phyloP scores from a whole-genome alignment of 2,113 vertebrate genomes.

The Aphyosemion australe region DNA sequence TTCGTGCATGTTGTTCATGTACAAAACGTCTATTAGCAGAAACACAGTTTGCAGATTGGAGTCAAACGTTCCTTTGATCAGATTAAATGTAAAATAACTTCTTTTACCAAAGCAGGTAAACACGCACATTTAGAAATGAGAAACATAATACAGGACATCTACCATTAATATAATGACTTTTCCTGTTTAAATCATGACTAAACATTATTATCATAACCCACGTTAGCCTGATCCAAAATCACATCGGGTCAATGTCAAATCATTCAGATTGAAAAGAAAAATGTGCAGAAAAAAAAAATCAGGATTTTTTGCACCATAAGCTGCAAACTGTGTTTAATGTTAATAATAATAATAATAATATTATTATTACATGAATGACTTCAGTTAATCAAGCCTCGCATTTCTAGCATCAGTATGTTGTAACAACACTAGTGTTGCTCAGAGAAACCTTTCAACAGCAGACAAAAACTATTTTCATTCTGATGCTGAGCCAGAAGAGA shows the following conservation, averaged over 20 bases:
- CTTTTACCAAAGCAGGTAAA: conserved; percentile 6
- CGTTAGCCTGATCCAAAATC: no score
- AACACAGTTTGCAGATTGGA: conserved; percentile 31
- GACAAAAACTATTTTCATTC: no score
- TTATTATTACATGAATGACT: no score
- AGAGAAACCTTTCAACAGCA: no score
- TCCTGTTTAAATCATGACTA: conserved; percentile 15
- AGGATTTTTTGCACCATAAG: conserved; percentile 20
- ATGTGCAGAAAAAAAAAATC: background rate
- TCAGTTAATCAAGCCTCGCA: no score
- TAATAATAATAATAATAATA: background rate
- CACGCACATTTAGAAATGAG: background rate
- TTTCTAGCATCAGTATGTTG: no score
- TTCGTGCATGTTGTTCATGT: conserved; percentile 49
- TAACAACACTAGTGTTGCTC: no score
- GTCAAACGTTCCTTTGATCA: conserved; percentile 20
- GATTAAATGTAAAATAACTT: background rate
- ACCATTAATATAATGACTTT: conserved; percentile 51
- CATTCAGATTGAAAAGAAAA: background rate
- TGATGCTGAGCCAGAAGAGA: background rate
- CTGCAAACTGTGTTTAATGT: conserved; percentile 38
- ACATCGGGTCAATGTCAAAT: no score
- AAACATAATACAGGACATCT: conserved; percentile 24
- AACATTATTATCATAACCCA: background rate
- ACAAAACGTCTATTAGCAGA: conserved; percentile 24